Evolutionary conservation across 2,888 invertebrate genomes (phyloP).

Genomic region (Dioctria linearis): DNA sequence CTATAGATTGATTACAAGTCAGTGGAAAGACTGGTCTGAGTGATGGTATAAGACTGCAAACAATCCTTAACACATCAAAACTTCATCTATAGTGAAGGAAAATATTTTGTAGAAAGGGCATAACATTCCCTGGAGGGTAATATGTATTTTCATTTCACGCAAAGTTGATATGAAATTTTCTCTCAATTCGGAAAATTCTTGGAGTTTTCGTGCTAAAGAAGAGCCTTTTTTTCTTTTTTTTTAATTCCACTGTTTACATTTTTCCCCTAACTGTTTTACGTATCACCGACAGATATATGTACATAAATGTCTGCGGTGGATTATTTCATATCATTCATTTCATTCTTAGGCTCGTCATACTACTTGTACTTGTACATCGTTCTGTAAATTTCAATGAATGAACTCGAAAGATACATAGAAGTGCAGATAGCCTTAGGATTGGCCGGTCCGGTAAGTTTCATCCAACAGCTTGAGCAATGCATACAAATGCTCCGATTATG

Average conservation of each 20-base stretch:
- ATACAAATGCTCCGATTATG: slow-evolving; percentile 5
- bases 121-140: slow-evolving; percentile 11
- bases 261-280: background rate
- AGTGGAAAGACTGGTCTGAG: background rate
- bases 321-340: slow-evolving; percentile 29
- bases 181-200: background rate
- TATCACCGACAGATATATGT: too few species aligned
- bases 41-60: background rate
- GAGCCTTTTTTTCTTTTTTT: background rate
- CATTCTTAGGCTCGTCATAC: slow-evolving; percentile 29
- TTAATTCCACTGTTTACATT: background rate
- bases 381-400: slow-evolving; percentile 23
- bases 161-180: background rate
- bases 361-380: slow-evolving; percentile 5
- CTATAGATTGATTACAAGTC: slow-evolving; percentile 3
- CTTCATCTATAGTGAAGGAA: slow-evolving; percentile 21
- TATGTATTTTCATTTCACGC: background rate
- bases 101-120: slow-evolving; percentile 34
- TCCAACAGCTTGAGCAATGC: background rate
- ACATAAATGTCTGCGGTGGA: slow-evolving; percentile 26
- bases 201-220: background rate
- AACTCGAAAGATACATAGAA: background rate
- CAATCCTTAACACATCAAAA: slow-evolving; percentile 44
- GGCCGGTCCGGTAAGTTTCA: background rate
- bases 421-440: background rate